A percentile compares a stretch with the other conserved stretches of the same genome.
phyloP scores from a whole-genome alignment of 2,797 vertebrate genomes.

The Cephalopachus bancanus region DNA sequence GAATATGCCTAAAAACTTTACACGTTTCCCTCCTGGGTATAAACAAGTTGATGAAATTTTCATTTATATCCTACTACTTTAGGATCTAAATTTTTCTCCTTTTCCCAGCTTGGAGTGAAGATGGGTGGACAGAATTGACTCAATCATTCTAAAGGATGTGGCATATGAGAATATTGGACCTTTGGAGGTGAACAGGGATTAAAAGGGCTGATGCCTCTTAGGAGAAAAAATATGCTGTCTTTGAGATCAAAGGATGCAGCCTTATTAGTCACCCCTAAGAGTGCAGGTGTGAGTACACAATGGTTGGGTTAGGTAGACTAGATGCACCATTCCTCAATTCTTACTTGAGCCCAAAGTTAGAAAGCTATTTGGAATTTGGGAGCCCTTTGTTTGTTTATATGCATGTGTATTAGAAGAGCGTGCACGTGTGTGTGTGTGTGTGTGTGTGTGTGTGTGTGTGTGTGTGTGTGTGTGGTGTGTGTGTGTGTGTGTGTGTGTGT shows the following conservation, averaged over 20 bases:
- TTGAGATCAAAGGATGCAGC: not conserved
- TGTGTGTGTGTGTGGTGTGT: not conserved
- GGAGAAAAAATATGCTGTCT: not conserved
- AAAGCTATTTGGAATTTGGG: not conserved
- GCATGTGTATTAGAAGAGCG: not conserved
- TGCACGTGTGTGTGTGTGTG: not conserved
- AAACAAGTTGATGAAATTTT: not conserved
- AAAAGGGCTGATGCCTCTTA: not conserved
- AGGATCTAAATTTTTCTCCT: not conserved
- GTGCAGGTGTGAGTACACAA: not conserved
- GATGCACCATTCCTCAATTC: not conserved
- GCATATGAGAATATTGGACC: not conserved
- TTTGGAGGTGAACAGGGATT: not conserved
- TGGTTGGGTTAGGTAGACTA: not conserved
- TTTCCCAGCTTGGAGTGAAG: not conserved
- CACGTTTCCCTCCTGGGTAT: not conserved
- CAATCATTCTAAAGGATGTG: not conserved
- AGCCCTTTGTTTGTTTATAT: not conserved
- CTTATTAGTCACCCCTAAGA: not conserved
- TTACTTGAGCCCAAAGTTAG: not conserved
- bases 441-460: not conserved
- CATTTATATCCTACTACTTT: not conserved
- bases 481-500: not conserved
- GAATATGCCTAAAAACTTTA: not conserved
- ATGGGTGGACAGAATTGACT: not conserved